These are phyloP conservation scores for Ricordea florida DNA, from an alignment of 92 coral and sea anemone species.

Conservation along the genomic window DNA sequence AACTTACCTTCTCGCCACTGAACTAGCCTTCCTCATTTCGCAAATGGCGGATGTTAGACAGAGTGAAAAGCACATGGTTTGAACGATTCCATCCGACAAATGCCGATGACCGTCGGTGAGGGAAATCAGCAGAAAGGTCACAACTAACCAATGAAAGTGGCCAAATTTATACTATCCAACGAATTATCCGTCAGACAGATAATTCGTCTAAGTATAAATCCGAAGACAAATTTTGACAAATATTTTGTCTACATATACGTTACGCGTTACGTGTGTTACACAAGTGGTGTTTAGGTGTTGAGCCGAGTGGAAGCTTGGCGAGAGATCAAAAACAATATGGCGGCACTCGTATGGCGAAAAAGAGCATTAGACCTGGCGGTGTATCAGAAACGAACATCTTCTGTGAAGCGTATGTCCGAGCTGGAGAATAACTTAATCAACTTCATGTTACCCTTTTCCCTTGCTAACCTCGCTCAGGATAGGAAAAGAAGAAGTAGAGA, in stretches of 20 bases:
- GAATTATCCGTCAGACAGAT: neutral
- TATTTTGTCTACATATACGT: neutral
- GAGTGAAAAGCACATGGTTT: no score
- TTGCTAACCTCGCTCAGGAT: no score
- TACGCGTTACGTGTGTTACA: neutral
- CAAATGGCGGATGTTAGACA: no score
- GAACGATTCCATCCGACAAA: no score
- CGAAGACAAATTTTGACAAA: neutral
- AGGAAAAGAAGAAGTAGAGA: no score
- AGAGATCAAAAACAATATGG: conserved; percentile 9
- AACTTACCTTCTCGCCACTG: no score
- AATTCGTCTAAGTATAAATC: conserved; percentile 8
- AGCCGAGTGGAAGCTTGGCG: neutral
- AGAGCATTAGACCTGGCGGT: neutral
- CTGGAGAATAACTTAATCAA: neutral
- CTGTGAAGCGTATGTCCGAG: neutral
- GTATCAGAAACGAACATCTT: neutral
- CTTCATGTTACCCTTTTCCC: neutral
- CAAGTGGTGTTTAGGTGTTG: neutral
- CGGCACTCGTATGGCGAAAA: neutral
- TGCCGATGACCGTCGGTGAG: no score
- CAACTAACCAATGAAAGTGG: neutral
- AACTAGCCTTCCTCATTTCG: no score
- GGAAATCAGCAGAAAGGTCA: no score
- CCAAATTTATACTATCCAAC: neutral